phyloP scores from a whole-genome alignment of 2,888 invertebrate species.

The Scaptomyza flava region DNA sequence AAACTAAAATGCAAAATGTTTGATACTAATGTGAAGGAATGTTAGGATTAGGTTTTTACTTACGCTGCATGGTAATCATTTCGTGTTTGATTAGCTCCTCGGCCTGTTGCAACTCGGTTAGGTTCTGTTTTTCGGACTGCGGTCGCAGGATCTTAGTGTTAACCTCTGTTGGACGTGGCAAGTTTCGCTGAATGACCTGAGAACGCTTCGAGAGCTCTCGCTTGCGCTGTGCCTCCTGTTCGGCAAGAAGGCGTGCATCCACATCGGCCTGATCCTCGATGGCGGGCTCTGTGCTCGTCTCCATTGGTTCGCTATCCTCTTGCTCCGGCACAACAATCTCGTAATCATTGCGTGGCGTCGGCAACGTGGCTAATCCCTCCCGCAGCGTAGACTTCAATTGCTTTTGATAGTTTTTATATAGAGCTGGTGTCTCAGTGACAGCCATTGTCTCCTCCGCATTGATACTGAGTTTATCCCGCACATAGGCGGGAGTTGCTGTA shows the following conservation, averaged over 20 bases:
- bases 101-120: conserved; percentile 95
- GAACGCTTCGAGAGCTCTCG: conserved; percentile 89
- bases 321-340: conserved; percentile 98
- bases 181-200: conserved; percentile 92
- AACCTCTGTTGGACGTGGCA: conserved; percentile 94
- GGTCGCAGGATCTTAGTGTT: conserved; percentile 93
- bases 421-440: conserved; percentile 89
- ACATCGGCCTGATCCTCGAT: conserved; percentile 95
- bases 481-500: conserved; percentile 88
- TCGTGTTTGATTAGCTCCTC: conserved; percentile 98
- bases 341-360: conserved; percentile 97
- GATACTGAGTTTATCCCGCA: conserved; percentile 97
- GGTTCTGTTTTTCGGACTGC: conserved; percentile 89
- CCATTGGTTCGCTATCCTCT: conserved; percentile 85
- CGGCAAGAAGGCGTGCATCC: conserved; percentile 89
- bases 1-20: conserved; percentile 84
- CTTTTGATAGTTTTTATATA: conserved; percentile 88
- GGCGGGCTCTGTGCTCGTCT: conserved; percentile 83
- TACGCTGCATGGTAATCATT: conserved; percentile 96
- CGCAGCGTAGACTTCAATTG: conserved; percentile 91
- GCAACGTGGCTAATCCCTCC: conserved; percentile 91
- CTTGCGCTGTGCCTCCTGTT: conserved; percentile 88
- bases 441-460: conserved; percentile 93
- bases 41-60: not conserved
- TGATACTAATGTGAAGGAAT: no score